Conservation (phyloP, 2,888 invertebrate species). For the Drosophila acutilabella region DNA sequence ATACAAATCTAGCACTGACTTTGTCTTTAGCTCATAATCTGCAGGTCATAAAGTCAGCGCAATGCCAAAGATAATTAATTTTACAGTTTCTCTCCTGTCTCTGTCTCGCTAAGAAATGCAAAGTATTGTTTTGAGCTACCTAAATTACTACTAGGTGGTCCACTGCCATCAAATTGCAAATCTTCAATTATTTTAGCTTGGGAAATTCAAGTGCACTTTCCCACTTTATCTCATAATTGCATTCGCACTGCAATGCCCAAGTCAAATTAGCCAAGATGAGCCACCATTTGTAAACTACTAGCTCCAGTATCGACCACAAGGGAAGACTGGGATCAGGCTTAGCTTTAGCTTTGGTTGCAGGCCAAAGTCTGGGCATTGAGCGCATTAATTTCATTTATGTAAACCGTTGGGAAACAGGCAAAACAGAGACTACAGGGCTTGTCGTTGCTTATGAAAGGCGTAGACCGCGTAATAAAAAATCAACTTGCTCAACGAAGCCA, state of each 20-base stretch:
- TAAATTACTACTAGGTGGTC: conserved; percentile 62
- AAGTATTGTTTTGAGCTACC: conserved; percentile 51
- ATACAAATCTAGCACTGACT: conserved; percentile 21
- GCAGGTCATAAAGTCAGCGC: conserved; percentile 73
- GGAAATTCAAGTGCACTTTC: conserved; percentile 51
- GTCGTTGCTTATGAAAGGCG: conserved; percentile 77
- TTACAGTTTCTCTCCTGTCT: conserved; percentile 54
- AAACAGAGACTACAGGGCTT: conserved; percentile 53
- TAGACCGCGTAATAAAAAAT: conserved; percentile 81
- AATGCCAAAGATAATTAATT: conserved; percentile 77
- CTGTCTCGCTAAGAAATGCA: conserved; percentile 47
- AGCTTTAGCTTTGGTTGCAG: conserved; percentile 14
- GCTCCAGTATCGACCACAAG: conserved; percentile 21
- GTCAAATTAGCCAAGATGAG: conserved; percentile 72
- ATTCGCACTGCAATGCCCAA: conserved; percentile 38
- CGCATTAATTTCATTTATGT: conserved; percentile 80
- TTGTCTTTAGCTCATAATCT: conserved; percentile 61
- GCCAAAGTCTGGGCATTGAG: conserved; percentile 11
- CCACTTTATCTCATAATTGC: conserved; percentile 83
- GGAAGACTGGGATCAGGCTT: background rate
- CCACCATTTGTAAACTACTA: conserved; percentile 67
- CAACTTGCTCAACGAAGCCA: conserved; percentile 64
- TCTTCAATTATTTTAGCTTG: conserved; percentile 51
- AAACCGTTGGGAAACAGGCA: conserved; percentile 63
- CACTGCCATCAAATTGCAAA: conserved; percentile 62